Evolutionary conservation across 2,888 invertebrate species (phyloP).

Genomic region (Dryobotodes eremita): DNA sequence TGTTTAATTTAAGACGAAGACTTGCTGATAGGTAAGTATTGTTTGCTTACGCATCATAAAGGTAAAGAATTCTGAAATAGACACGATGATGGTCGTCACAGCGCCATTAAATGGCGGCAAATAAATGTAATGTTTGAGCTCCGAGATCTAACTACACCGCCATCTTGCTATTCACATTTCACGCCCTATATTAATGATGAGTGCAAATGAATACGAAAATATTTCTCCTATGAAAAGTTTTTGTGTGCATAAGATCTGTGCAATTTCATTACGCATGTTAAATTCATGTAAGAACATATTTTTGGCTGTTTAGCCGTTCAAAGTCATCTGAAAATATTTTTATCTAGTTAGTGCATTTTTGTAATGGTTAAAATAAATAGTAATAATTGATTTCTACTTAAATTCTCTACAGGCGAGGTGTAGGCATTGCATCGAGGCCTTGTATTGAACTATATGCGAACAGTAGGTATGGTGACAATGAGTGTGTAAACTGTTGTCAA

Average conservation of each 20-base stretch:
- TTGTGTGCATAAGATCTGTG: slow-evolving; percentile 41
- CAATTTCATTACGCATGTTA: slow-evolving; percentile 27
- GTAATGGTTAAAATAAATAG: slow-evolving; percentile 35
- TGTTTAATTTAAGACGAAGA: slow-evolving; percentile 68
- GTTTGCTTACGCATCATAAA: slow-evolving; percentile 46
- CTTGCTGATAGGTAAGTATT: slow-evolving; percentile 60
- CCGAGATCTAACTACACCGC: slow-evolving; percentile 40
- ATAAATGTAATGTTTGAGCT: slow-evolving; percentile 58
- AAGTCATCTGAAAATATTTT: slow-evolving; percentile 53
- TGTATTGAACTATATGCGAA: slow-evolving; percentile 24
- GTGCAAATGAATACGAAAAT: slow-evolving; percentile 58
- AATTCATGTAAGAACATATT: slow-evolving; percentile 34
- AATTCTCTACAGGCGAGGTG: slow-evolving; percentile 55
- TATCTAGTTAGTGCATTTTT: slow-evolving; percentile 47
- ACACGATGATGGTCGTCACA: slow-evolving; percentile 30
- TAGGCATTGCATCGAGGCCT: slow-evolving; percentile 28
- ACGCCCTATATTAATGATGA: slow-evolving; percentile 35
- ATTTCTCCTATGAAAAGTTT: slow-evolving; percentile 38
- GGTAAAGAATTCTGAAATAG: slow-evolving; percentile 41
- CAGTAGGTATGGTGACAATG: slow-evolving; percentile 5
- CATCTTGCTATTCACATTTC: slow-evolving; percentile 32
- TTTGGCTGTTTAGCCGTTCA: slow-evolving; percentile 39
- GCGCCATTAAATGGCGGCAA: slow-evolving; percentile 60
- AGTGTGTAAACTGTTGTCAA: slow-evolving; percentile 15
- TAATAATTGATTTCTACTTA: slow-evolving; percentile 22